phyloP scores from a whole-genome alignment of 2,113 vertebrate species.

The Seriola quinqueradiata region DNA sequence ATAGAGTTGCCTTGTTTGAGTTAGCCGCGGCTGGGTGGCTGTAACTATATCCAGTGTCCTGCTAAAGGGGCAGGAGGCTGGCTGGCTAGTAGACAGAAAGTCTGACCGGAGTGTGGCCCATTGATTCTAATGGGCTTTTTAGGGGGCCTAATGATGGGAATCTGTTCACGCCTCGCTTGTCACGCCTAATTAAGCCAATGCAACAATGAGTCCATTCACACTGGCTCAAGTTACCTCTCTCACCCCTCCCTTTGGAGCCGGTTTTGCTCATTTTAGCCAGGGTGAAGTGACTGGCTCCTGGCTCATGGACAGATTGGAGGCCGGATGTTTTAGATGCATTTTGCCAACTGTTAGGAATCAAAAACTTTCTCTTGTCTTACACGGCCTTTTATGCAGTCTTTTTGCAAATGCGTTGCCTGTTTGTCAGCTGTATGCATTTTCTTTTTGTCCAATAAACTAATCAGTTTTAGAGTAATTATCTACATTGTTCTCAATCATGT shows the following conservation, averaged over 20 bases:
- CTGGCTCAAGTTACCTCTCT: constrained; percentile 84
- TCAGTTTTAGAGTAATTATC: neutral
- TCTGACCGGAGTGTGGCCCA: constrained; percentile 92
- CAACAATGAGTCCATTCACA: constrained; percentile 89
- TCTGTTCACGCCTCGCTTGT: constrained; percentile 95
- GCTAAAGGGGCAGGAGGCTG: constrained; percentile 76
- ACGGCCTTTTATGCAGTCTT: neutral
- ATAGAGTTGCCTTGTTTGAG: constrained; percentile 81
- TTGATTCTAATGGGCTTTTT: constrained; percentile 96
- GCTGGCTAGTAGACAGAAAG: constrained; percentile 87
- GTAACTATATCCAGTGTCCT: constrained; percentile 91
- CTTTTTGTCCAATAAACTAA: neutral
- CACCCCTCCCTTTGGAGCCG: constrained; percentile 58
- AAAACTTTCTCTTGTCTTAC: neutral
- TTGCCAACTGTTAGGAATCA: neutral
- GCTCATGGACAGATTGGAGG: constrained; percentile 38
- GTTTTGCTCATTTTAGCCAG: constrained; percentile 64
- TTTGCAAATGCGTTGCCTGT: neutral
- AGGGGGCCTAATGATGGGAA: constrained; percentile 90
- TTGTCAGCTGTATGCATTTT: neutral
- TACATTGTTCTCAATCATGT: neutral
- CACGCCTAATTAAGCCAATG: constrained; percentile 87
- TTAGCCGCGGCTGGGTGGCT: constrained; percentile 74
- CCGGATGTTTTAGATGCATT: constrained; percentile 27
- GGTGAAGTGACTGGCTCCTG: constrained; percentile 37